Evolutionary conservation across 2,888 invertebrate species (phyloP), one percentile per base, ranked within the genome.

Genomic region (Ephialtes manifestator): DNA sequence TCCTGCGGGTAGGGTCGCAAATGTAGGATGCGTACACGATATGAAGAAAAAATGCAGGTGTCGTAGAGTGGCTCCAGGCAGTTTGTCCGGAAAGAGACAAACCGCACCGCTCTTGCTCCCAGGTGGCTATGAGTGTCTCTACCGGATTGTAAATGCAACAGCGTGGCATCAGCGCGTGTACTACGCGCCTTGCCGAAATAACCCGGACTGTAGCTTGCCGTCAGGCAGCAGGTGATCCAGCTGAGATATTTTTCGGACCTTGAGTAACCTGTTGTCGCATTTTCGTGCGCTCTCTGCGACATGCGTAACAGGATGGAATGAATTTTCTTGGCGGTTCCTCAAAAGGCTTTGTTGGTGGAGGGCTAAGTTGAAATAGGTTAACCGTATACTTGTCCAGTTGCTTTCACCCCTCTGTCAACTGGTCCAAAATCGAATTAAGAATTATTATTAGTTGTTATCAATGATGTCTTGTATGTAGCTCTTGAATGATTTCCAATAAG

Each of bases 31-130:
- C 11, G 11, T 55, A 24, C 24, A n/a, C 15, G 60, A 31, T 60
- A n/a, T 35, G 20, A 65, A 24, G 53, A 58, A 70, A 51, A 65
- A 63, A 76, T 15, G 65, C 83, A 83, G 83, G 83, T 83, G 83
- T 75, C 28, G 51, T 60, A 28, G 43, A 46, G 31, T 43, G 53
- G 31, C 10, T 55, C 28, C 35, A 46, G 63, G 24, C 75, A 53
- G 60, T 76, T 65, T 43, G 60, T 31, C 39, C 53, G 28, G 24
- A 60, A 60, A 53, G 68, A 68, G 28, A 63, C 75, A 51, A 74
- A 74, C 60, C 74, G 74, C 60, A 46, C 46, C 31, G 43, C 35
- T 68, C 31, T 77, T 71, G 48, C 68, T 58, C 72, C 58, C 67
- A 72, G 65, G 72, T 68, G 78, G 77, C 60, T 68, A 51, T 39